phyloP scores from a whole-genome alignment of 2,888 invertebrate genomes.

The Tineola bisselliella region DNA sequence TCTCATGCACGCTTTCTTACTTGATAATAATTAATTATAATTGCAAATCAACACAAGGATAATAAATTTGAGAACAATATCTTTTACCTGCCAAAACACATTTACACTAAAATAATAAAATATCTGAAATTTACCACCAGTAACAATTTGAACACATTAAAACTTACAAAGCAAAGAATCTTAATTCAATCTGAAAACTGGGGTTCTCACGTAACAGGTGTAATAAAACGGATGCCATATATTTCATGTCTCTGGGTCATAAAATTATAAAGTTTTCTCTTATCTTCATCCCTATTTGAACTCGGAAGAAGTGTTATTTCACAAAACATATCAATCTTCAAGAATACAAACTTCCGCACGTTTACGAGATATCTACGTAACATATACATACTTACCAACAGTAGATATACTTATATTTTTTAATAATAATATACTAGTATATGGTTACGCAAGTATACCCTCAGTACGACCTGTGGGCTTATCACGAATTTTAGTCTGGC shows the following conservation, averaged over 20 bases:
- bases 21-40: too few relatives aligned
- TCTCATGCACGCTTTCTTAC: too few relatives aligned
- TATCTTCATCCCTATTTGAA: background rate
- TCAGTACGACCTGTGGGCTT: too few relatives aligned
- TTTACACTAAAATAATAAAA: too few relatives aligned
- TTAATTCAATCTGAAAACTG: constrained; percentile 19
- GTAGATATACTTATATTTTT: background rate
- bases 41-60: too few relatives aligned
- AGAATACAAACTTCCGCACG: background rate
- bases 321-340: constrained; percentile 43
- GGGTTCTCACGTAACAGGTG: constrained; percentile 24
- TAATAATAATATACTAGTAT: too few relatives aligned
- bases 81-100: too few relatives aligned
- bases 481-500: too few relatives aligned
- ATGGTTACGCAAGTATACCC: too few relatives aligned
- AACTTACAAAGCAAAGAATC: constrained; percentile 19
- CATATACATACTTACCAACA: background rate
- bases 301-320: constrained; percentile 25
- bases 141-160: background rate
- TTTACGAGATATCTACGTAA: background rate
- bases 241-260: constrained; percentile 27
- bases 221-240: constrained; percentile 21
- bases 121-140: too few relatives aligned
- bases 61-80: too few relatives aligned
- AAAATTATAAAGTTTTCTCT: constrained; percentile 31